Evolutionary conservation across 2,888 invertebrate genomes (phyloP).

Genomic region (Scaptodrosophila latifasciaeformis): DNA sequence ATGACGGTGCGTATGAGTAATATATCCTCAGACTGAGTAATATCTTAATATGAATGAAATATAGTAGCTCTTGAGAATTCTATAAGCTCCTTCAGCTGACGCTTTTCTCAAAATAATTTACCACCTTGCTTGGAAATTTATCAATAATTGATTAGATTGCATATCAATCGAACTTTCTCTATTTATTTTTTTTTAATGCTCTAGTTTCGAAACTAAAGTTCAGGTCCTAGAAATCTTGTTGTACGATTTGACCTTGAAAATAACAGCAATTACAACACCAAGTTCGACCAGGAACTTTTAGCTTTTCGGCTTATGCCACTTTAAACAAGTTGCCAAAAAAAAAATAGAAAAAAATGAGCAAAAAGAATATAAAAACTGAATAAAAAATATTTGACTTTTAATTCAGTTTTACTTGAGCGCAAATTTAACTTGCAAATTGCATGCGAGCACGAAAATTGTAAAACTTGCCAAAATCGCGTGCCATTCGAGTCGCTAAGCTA

Average conservation of each 20-base stretch:
- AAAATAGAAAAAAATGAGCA: background rate
- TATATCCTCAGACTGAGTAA: conserved; percentile 6
- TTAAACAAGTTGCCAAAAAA: conserved; percentile 20
- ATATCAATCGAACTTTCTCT: no score
- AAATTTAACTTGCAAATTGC: conserved; percentile 58
- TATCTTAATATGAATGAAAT: background rate
- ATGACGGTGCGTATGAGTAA: conserved; percentile 68
- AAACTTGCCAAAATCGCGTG: conserved; percentile 6
- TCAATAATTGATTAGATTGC: no score
- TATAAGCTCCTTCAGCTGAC: conserved; percentile 19
- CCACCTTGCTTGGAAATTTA: no score
- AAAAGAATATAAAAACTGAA: conserved; percentile 29
- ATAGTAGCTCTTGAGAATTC: no score
- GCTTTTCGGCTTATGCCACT: conserved; percentile 37
- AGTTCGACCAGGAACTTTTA: no score
- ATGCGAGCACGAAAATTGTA: conserved; percentile 61
- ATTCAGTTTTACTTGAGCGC: conserved; percentile 44
- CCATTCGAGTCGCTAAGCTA: conserved; percentile 3
- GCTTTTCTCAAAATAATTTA: conserved; percentile 13
- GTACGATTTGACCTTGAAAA: no score
- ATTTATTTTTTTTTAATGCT: no score
- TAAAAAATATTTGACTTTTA: conserved; percentile 29
- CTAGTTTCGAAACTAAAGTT: no score
- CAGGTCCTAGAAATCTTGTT: no score
- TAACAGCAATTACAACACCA: conserved; percentile 40